Base-by-base conservation (phyloP, 2,113 vertebrate species). In the Tyto alba region DNA sequence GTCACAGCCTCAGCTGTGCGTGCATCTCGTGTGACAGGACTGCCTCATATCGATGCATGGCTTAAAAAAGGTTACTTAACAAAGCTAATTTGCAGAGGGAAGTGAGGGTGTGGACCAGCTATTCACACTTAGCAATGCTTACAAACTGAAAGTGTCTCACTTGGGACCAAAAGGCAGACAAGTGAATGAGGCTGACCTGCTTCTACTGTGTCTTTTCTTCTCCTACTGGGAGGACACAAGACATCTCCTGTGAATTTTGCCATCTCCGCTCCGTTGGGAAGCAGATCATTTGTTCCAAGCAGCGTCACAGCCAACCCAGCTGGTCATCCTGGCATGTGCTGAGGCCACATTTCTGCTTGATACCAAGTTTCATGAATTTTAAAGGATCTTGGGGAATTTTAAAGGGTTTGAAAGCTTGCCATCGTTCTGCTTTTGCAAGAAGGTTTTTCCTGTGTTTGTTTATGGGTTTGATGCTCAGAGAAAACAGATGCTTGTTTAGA, bases 241-340 rank as follows among this genome's bases (percentile, higher is more conserved):
- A 32, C 41, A 66, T 23, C 66, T 59, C 74, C 80, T 27, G 59
- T 19, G 30, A 57, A 25, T 40, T 36, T 36, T 83, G 64, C 76
- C 3, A 1, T 30, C 63, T 86, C 76, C 0, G 1, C 63, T 85
- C 77, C 15, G 67, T 0, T 1, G 2, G 59, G 38, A 26, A 13
- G 38, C 26, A 72, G 45, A 16, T 60, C 72, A 4, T 47, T 38
- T 43, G 43, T 41, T 63, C 83, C 38, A 34, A 85, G 52, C 34
- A 55, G 62, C 0, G 0, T 26, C 20, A 17, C 62, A 83, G 83
- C 48, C 36, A 29, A 29, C 29, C 26, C 86, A 56, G 63, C 16
- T 26, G 2, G 10, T 16, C 68, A 22, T 16, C 20, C 81, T n/a
- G 32, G 38, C 3, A 2, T 3, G 19, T 27, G 23, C 72, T 45